Evolutionary conservation across 2,797 vertebrate genomes (phyloP), one percentile per base, ranked within the genome.

Genomic region (Choloepus didactylus): DNA sequence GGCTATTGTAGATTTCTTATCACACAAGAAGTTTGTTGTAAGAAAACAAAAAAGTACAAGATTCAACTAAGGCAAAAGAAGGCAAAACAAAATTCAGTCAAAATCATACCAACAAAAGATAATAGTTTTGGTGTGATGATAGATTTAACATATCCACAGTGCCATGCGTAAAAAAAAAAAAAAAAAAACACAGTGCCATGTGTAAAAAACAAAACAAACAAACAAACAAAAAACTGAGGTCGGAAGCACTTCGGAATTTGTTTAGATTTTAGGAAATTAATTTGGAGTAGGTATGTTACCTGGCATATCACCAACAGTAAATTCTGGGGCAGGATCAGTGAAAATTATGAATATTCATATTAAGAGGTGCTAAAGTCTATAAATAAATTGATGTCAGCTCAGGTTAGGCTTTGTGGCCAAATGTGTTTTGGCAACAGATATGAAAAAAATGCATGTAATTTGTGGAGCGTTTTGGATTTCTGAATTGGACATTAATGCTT

Each of bases 301-400:
- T 44, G 51, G 44, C 10, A 38, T 49, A 79, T 49, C 23, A 88
- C 21, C 4, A 10, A 70, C 2, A 95, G 56, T 29, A 70, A n/a
- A 85, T 91, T 94, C 31, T 6, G 44, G n/a, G 49, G 64, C 51
- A 93, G 44, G 85, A 89, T 92, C 70, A 86, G 49, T 79, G 67
- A 90, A 93, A 88, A 80, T 83, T 75, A 92, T 86, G 70, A 96
- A 95, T 91, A 89, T 94, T 97, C 77, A 79, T 46, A 67, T 64
- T 67, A 31, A 60, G 49, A 82, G 18, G 9, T 21, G 25, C 69
- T 62, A 51, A 90, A 14, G 14, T 62, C 38, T 86, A 83, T 88
- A 94, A 93, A 94, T 90, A 95, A 92, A 76, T 5, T 15, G 44
- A 82, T 80, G 64, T 70, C n/a, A 83, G 35, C 46, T 93, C 69